Conservation (phyloP, 2,888 invertebrate species). For the Beris morrisii region DNA sequence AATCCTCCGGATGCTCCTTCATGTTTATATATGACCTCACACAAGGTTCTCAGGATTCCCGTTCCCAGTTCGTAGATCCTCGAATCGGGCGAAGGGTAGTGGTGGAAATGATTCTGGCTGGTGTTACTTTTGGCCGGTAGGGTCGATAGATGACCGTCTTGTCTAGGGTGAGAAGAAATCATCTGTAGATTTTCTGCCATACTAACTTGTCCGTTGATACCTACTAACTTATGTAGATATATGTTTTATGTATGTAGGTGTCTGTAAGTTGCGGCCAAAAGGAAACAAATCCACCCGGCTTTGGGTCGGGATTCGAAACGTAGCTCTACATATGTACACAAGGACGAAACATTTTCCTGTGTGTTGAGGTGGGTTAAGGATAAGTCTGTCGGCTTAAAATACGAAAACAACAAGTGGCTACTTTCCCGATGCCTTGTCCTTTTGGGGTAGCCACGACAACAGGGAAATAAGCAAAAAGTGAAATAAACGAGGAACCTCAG, state of each 20-base stretch:
- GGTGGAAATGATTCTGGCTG: conserved; percentile 16
- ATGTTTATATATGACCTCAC: conserved; percentile 32
- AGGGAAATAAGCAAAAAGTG: neutral
- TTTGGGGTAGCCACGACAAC: conserved; percentile 11
- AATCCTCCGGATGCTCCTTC: conserved; percentile 8
- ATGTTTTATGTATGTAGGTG: no score
- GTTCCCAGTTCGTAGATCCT: conserved; percentile 4
- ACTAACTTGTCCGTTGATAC: no score
- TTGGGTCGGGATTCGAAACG: no score
- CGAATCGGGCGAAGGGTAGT: conserved; percentile 8
- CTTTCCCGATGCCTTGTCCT: conserved; percentile 8
- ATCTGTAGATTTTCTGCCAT: conserved; percentile 26
- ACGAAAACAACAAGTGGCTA: conserved; percentile 35
- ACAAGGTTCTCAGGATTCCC: conserved; percentile 26
- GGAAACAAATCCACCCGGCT: no score
- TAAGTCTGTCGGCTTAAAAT: conserved; percentile 27
- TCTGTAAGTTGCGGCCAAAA: no score
- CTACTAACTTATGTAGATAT: no score
- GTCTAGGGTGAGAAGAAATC: conserved; percentile 29
- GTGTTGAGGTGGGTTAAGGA: conserved; percentile 35
- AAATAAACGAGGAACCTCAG: conserved; percentile 1
- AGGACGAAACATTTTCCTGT: conserved; percentile 25
- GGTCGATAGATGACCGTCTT: conserved; percentile 28
- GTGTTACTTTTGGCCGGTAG: neutral
- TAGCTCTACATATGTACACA: neutral